A percentile compares a stretch with the other conserved stretches of the same genome.
Evolutionary conservation across 1,140 invertebrate species (phyloP).

Genomic region (Zaprionus africanus): DNA sequence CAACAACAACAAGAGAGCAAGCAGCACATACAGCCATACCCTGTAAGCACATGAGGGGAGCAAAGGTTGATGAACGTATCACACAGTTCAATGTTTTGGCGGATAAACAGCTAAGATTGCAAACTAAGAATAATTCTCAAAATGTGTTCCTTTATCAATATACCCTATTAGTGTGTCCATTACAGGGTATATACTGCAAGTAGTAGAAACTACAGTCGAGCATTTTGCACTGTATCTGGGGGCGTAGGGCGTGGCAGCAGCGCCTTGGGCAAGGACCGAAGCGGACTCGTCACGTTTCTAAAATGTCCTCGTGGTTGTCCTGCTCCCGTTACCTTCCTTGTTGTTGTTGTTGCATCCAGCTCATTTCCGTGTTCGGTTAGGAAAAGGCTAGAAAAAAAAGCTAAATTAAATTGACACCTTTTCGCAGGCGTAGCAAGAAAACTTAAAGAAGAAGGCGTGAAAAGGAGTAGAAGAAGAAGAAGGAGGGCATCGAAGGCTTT

Average conservation of each 20-base stretch:
- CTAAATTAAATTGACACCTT: slow-evolving; percentile 21
- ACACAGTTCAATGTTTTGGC: too few relatives aligned
- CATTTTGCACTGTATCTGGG: background rate
- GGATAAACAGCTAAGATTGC: background rate
- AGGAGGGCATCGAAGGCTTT: slow-evolving; percentile 14
- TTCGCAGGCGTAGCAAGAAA: background rate
- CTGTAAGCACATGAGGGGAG: background rate
- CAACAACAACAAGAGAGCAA: background rate
- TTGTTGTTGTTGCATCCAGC: slow-evolving; percentile 48
- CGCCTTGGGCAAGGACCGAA: background rate
- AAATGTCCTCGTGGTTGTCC: slow-evolving; percentile 69
- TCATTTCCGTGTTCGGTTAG: slow-evolving; percentile 64
- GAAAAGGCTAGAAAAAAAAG: slow-evolving; percentile 8
- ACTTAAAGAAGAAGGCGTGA: background rate
- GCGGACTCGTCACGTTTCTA: slow-evolving; percentile 59
- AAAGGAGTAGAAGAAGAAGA: too few relatives aligned
- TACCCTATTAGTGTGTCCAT: background rate
- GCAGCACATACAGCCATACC: background rate
- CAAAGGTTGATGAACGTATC: too few relatives aligned
- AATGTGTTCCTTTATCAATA: background rate
- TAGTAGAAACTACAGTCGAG: slow-evolving; percentile 4
- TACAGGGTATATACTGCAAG: slow-evolving; percentile 1
- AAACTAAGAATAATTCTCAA: background rate
- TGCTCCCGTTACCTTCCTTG: slow-evolving; percentile 51
- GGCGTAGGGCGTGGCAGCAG: background rate